Evolutionary conservation across 2,113 vertebrate genomes (phyloP), one percentile per base, ranked within the genome.

Genomic region (Ophthalmolycus amberensis): DNA sequence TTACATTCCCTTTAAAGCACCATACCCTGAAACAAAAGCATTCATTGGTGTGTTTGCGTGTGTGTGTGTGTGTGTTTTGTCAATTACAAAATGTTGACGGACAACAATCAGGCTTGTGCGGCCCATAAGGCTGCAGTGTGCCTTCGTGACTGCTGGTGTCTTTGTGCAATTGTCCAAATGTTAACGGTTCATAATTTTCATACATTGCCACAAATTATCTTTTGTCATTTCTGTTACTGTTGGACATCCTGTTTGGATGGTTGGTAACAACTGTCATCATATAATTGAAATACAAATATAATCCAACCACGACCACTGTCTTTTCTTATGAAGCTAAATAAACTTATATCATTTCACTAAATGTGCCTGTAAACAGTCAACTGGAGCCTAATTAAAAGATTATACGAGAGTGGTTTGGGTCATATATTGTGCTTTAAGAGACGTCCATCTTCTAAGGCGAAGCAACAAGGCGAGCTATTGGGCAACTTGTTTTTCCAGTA

Each of bases 131-230:
- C 40, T 71, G 56, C 77, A 65, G 84, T 82, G 90, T 92, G 85
- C 90, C 90, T 90, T 90, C 64, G 80, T 83, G 80, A 85, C 88
- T 85, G 72, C 71, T 40, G 44, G 25, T 81, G 76, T 87, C 59
- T 78, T 81, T 77, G 52, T 81, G 62, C 71, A 77, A 56, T 40
- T 78, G 69, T 68, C 37, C 58, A 54, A 65, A 90, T 80, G 6
- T 63, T 40, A 46, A 62, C 69, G 3, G n/a, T 73, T 86, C 52
- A 77, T 71, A 16, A 38, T 78, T 85, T 75, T 84, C n/a, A 77
- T 73, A 69, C 59, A 78, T 56, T 69, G 27, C 81, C 75, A 65
- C 73, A 44, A 37, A 42, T 48, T 6, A 27, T 63, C 8, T 69
- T 59, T 81, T 66, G 50, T 69, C 37, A 7, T 77, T 40, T 77